These are phyloP conservation scores for Cheirogaleus major DNA, from an alignment of 2,797 vertebrate species.

Conservation along the genomic window DNA sequence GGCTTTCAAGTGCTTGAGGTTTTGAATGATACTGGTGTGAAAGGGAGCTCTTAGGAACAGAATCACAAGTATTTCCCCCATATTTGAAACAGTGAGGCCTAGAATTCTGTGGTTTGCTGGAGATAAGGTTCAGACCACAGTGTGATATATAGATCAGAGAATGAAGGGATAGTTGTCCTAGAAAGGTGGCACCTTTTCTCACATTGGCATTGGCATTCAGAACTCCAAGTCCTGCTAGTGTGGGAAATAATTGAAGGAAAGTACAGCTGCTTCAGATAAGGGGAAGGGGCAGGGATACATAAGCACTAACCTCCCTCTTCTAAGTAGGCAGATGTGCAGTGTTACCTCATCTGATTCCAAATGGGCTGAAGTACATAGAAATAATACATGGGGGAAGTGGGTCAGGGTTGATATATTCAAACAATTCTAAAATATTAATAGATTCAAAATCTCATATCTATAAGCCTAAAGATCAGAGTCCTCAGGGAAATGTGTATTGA, in stretches of 20 bases:
- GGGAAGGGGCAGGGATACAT: rapidly evolving
- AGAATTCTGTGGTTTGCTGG: not conserved
- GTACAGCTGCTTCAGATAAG: not conserved
- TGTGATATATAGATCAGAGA: not conserved
- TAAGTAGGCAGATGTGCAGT: not conserved
- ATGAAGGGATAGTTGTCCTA: not conserved
- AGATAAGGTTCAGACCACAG: not conserved
- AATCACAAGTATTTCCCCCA: not conserved
- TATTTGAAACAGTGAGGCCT: not conserved
- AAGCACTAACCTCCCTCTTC: not conserved
- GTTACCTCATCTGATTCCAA: not conserved
- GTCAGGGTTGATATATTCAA: not conserved
- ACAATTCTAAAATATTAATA: not conserved
- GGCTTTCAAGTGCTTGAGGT: no score
- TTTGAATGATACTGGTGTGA: not conserved
- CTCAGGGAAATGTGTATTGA: not conserved
- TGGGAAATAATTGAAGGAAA: not conserved
- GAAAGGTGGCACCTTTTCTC: not conserved
- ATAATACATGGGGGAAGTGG: not conserved
- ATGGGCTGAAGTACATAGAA: not conserved
- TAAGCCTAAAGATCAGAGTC: not conserved
- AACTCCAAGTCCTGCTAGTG: not conserved
- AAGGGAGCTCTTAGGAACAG: not conserved
- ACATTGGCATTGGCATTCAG: not conserved
- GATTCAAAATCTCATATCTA: not conserved